phyloP scores from a whole-genome alignment of 2,888 invertebrate genomes.

The Lampropteryx suffumata region DNA sequence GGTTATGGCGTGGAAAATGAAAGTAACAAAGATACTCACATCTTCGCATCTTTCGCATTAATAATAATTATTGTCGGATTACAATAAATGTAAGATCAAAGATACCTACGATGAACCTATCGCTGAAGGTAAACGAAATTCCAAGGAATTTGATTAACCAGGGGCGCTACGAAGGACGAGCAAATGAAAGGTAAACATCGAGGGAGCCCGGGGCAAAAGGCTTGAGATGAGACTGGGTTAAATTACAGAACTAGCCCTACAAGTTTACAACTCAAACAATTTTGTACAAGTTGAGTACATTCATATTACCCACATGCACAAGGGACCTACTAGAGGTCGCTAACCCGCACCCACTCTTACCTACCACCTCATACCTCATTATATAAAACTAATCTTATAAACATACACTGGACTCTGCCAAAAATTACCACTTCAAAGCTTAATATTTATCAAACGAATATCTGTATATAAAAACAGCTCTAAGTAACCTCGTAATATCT shows the following conservation, averaged over 20 bases:
- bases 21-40: no score
- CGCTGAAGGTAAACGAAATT: constrained; percentile 24
- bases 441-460: no score
- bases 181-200: constrained; percentile 54
- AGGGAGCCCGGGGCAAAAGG: constrained; percentile 34
- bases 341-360: constrained; percentile 43
- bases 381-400: constrained; percentile 38
- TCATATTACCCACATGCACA: constrained; percentile 45
- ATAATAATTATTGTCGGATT: not conserved
- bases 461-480: no score
- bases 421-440: no score
- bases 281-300: constrained; percentile 27
- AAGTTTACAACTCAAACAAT: constrained; percentile 35
- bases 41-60: no score
- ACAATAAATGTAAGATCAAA: constrained; percentile 19
- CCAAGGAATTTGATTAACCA: constrained; percentile 36
- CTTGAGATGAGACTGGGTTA: constrained; percentile 32
- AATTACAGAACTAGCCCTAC: constrained; percentile 33
- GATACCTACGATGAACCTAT: no score
- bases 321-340: constrained; percentile 48
- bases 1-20: no score
- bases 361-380: constrained; percentile 43
- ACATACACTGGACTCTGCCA: no score
- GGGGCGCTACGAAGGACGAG: constrained; percentile 38
- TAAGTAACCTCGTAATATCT: no score